Conservation (phyloP, 2,888 invertebrate genomes). For the Gandaritis pyraliata region DNA sequence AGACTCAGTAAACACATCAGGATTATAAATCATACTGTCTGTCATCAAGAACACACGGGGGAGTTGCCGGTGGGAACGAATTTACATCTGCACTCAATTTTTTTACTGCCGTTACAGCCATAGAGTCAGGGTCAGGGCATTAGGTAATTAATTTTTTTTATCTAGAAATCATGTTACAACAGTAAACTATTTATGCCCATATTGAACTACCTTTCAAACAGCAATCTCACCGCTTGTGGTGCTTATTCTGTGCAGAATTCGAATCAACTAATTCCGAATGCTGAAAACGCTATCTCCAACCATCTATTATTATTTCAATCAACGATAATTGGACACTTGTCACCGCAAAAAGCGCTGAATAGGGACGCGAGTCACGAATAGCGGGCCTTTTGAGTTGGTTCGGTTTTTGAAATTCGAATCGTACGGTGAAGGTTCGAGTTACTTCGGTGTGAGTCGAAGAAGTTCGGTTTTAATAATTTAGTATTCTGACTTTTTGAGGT, state of each 20-base stretch:
- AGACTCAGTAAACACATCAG: too few relatives aligned
- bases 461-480: not conserved
- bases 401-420: conserved; percentile 65
- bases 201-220: too few relatives aligned
- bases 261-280: conserved; percentile 62
- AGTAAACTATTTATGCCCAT: too few relatives aligned
- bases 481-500: too few relatives aligned
- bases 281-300: conserved; percentile 59
- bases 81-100: too few relatives aligned
- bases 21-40: too few relatives aligned
- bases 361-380: conserved; percentile 57
- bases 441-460: conserved; percentile 38
- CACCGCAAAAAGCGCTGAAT: conserved; percentile 67
- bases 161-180: too few relatives aligned
- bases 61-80: too few relatives aligned
- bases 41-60: too few relatives aligned
- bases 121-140: too few relatives aligned
- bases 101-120: too few relatives aligned
- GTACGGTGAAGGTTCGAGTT: conserved; percentile 44
- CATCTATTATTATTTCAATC: conserved; percentile 80
- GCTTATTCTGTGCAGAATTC: conserved; percentile 36
- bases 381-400: conserved; percentile 62
- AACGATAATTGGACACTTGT: conserved; percentile 79
- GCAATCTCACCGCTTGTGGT: conserved; percentile 19
- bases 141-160: too few relatives aligned